These are phyloP conservation scores for Drosophila meridionalis DNA, from an alignment of 2,888 invertebrate species.

Conservation along the genomic window DNA sequence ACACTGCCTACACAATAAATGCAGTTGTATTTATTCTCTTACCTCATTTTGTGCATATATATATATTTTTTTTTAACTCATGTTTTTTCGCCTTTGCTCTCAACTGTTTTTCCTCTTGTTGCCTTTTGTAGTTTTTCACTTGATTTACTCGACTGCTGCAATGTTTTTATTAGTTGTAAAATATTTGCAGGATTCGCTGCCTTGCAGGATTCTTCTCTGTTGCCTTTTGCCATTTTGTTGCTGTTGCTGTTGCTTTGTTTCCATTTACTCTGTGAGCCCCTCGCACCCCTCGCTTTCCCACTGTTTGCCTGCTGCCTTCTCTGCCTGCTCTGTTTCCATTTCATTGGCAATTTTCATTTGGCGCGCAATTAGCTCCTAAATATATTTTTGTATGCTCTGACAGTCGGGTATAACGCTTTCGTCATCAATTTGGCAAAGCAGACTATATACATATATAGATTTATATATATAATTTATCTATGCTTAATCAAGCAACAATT, in stretches of 20 bases:
- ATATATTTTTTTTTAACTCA: not conserved
- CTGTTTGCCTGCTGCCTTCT: too few species aligned
- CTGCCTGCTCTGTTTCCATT: slow-evolving; percentile 31
- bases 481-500: not conserved
- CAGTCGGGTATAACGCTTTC: not conserved
- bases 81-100: slow-evolving; percentile 12
- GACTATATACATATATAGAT: not conserved
- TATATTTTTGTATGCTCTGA: slow-evolving; percentile 24
- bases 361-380: slow-evolving; percentile 64
- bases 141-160: slow-evolving; percentile 70
- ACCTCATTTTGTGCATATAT: slow-evolving; percentile 12
- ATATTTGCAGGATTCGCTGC: slow-evolving; percentile 50
- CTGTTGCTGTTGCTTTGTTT: slow-evolving; percentile 6
- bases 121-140: slow-evolving; percentile 59
- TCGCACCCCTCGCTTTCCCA: not conserved
- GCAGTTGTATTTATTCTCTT: slow-evolving; percentile 12
- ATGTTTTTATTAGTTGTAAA: slow-evolving; percentile 70
- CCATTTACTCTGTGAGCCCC: slow-evolving; percentile 17
- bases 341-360: slow-evolving; percentile 57
- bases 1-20: slow-evolving; percentile 8
- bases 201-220: slow-evolving; percentile 14
- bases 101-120: slow-evolving; percentile 2
- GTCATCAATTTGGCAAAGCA: not conserved
- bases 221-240: slow-evolving; percentile 22
- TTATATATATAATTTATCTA: not conserved